Base-by-base conservation (phyloP, 2,113 vertebrate species). In the Dicrurus megarhynchus region DNA sequence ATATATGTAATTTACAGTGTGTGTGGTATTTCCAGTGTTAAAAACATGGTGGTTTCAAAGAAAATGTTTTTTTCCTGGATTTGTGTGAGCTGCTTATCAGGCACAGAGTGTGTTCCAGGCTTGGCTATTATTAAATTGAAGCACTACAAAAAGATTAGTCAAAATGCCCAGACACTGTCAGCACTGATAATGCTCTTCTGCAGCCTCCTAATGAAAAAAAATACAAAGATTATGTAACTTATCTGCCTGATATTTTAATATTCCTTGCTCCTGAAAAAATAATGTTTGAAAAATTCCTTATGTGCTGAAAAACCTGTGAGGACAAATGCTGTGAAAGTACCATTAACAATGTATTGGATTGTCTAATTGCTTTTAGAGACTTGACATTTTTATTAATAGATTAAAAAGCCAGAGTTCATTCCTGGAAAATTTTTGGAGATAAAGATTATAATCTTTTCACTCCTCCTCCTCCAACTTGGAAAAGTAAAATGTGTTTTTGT, bases 61-160 rank as follows among this genome's bases (percentile, higher is more conserved):
- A 90, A 65, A 37, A 6, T 79, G 50, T 23, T 71, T 78, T 78
- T 64, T 76, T 77, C 53, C 39, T 69, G 53, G 61, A 95, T 95
- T 94, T 95, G 30, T 87, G 19, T 71, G 71, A 97, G 75, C 93
- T 81, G 84, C 84, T 96, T 95, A 89, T 90, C 61, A 77, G 76
- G 39, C 74, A 79, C 24, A 37, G 65, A 79, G 21, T 76, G 24
- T 78, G n/a, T 93, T 96, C 67, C 60, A 86, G 60, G 74, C 56
- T 81, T 96, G 71, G 42, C 76, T 93, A 33, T 95, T 94, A 96
- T 92, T 97, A 89, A 96, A 85, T 64, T 91, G 92, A 87, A 93
- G 76, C 76, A 86, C 87, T 96, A 50, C 94, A 89, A 95, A 97
- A 97, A 96, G 63, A 97, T 96, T 89, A 95, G 92, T 97, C 69